A percentile compares a stretch with the other conserved stretches of the same genome.
Evolutionary conservation across 2,888 invertebrate species (phyloP).

Genomic region (Lasioglossum calceatum): DNA sequence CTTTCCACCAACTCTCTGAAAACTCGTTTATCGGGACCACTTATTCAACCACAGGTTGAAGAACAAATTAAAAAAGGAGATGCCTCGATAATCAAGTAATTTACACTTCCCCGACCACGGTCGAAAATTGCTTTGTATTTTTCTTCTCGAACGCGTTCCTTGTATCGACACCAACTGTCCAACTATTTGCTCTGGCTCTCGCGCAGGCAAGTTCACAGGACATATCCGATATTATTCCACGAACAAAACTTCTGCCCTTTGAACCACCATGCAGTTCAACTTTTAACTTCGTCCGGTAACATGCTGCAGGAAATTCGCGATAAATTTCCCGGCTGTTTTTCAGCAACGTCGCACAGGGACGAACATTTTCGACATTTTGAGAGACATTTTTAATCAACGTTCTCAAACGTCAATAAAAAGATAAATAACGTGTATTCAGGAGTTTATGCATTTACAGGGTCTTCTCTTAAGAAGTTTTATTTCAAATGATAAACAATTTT

Average conservation of each 20-base stretch:
- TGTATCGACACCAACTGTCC: not conserved
- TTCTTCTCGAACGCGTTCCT: not conserved
- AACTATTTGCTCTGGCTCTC: not conserved
- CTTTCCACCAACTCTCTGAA: too few species aligned
- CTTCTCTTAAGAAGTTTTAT: too few species aligned
- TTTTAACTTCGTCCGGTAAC: not conserved
- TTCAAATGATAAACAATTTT: too few species aligned
- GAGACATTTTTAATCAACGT: not conserved
- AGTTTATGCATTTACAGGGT: too few species aligned
- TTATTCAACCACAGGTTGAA: too few species aligned
- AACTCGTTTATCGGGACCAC: too few species aligned
- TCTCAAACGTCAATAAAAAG: not conserved
- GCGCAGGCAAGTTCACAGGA: not conserved
- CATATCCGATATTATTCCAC: not conserved
- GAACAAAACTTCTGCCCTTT: not conserved
- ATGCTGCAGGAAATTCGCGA: not conserved
- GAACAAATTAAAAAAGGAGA: not conserved
- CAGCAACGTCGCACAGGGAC: not conserved
- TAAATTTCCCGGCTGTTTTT: not conserved
- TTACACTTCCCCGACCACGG: not conserved
- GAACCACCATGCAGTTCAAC: not conserved
- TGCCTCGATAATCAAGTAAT: not conserved
- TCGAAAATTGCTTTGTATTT: not conserved
- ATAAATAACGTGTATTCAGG: too few species aligned
- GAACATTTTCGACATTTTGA: not conserved